These are phyloP conservation scores for Myiopsitta monachus DNA, from an alignment of 2,113 vertebrate species.

Conservation along the genomic window DNA sequence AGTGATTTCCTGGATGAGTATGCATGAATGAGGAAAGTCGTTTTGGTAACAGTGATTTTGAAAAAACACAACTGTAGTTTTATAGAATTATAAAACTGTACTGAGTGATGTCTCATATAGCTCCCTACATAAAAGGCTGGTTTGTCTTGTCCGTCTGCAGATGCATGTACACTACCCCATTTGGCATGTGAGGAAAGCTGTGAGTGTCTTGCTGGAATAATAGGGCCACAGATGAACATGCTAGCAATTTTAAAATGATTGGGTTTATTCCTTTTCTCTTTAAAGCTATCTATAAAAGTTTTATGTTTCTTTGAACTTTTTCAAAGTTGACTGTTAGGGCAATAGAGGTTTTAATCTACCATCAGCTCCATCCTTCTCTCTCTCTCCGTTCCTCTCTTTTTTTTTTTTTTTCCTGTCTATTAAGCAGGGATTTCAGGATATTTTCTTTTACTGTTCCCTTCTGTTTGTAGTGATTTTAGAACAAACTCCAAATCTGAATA, in stretches of 20 bases:
- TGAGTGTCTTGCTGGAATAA: slow-evolving; percentile 17
- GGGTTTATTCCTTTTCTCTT: neutral
- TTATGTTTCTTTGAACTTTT: neutral
- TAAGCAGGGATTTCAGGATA: neutral
- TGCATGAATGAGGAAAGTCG: neutral
- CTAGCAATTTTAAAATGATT: slow-evolving; percentile 6
- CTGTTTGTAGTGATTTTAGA: neutral
- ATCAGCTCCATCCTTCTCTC: neutral
- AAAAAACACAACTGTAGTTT: neutral
- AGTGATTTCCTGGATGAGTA: neutral
- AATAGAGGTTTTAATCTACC: slow-evolving; percentile 17
- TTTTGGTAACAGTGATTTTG: neutral
- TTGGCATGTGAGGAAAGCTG: neutral
- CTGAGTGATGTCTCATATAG: neutral
- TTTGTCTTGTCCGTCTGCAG: slow-evolving; percentile 22
- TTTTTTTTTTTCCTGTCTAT: neutral
- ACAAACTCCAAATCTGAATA: neutral
- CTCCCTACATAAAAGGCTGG: neutral
- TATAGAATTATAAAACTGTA: neutral
- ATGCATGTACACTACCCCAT: neutral
- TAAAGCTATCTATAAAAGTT: neutral
- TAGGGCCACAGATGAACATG: neutral
- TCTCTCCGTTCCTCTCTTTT: neutral
- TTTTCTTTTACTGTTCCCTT: neutral
- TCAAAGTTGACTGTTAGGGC: neutral